Evolutionary conservation across 2,888 invertebrate species (phyloP), one percentile per base, ranked within the genome.

Genomic region (Pandemis heparana): DNA sequence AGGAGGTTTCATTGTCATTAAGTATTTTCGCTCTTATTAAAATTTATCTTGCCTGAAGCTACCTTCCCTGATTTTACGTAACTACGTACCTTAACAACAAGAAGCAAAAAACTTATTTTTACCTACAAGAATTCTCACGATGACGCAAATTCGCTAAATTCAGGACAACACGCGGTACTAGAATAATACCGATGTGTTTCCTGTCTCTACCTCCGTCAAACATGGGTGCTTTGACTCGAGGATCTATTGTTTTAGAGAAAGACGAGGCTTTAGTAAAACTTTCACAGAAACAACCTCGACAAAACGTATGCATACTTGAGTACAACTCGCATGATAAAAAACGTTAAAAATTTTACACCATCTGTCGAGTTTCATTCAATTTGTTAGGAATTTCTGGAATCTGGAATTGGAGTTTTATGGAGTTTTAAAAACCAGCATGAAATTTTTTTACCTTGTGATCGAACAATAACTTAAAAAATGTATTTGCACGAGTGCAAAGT

Each of bases 121-220:
- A 43, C 43, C 43, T 12, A 12, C 53, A 53, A 53, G 18, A 18
- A 16, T n/a, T 23, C 12, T 12, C 12, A 56, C 23, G 56, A 56
- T 23, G 56, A 56, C 56, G 56, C 12, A 56, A 56, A 23, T 56
- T 56, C 12, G 9, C 23, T 23, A 23, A 56, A 56, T 56, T 23
- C 12, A 56, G 56, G 23, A 23, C 56, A 53, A 53, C 53, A 53
- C 18, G n/a, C 16, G 9, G 18, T 18, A 18, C 18, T 53, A 53
- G 18, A 53, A 53, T 53, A 53, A 53, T 53, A 9, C 18, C 53
- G 18, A 53, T 18, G 53, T 18, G 12, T 53, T 53, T 18, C 53
- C 23, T 56, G 56, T 56, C 56, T 23, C 56, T 56, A 56, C 56
- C 56, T 56, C 9, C 23, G 12, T 56, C 56, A 56, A 56, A 56